Conservation (phyloP, 2,113 vertebrate species). For the Bubo bubo region DNA sequence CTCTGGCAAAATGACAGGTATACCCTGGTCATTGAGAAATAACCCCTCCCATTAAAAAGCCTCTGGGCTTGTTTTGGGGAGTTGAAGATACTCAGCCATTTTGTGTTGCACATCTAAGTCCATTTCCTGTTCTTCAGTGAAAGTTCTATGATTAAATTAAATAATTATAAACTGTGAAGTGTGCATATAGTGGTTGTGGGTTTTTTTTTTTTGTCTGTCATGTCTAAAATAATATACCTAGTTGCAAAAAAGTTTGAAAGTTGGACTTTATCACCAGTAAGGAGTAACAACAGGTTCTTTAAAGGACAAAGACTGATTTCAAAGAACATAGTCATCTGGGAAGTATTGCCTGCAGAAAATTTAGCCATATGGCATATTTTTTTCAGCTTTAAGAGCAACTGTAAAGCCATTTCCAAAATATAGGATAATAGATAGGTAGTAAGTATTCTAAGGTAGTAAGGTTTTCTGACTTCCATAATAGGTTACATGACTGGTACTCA, state of each 20-base stretch:
- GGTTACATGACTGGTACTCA: neutral
- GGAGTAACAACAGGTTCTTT: neutral
- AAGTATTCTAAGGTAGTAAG: neutral
- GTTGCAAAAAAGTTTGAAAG: neutral
- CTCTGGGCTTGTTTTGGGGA: neutral
- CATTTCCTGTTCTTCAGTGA: neutral
- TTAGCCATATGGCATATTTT: rapidly evolving
- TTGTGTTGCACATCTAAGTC: neutral
- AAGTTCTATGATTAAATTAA: neutral
- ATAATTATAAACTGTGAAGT: neutral
- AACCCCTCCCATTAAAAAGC: neutral
- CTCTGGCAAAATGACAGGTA: neutral
- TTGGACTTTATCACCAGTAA: neutral
- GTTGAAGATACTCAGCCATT: neutral
- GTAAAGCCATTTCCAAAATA: neutral
- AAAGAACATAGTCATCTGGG: neutral
- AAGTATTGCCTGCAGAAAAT: neutral
- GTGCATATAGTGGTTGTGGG: neutral
- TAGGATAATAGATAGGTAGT: neutral
- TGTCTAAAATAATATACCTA: neutral
- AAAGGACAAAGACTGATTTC: neutral
- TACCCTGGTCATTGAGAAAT: neutral
- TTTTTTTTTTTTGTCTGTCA: neutral
- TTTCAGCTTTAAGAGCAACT: neutral
- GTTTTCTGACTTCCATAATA: neutral